Evolutionary conservation across 2,888 invertebrate genomes (phyloP), one percentile per base, ranked within the genome.

Genomic region (Diloba caeruleocephala): DNA sequence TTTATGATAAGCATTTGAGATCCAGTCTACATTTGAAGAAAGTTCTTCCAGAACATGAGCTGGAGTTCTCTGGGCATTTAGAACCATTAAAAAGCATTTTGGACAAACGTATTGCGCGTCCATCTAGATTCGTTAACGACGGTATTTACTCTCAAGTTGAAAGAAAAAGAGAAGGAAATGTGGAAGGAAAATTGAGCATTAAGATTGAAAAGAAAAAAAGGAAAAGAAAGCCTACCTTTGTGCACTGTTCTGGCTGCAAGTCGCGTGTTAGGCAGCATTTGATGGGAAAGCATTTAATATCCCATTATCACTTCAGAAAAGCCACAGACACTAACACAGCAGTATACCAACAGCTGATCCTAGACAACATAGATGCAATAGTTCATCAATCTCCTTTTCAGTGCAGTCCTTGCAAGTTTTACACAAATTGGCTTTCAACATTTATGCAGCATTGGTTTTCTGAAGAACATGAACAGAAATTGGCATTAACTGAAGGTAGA

Each of bases 221-320:
- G 28, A 94, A 92, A 28, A 91, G 96, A 7, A 94, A 94, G 41
- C 93, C 94, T 42, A 92, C 93, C 51, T 95, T 94, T 49, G 89
- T 96, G 0, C 94, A 94, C 66, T 97, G 97, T 80, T 94, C 95
- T 41, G 96, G 96, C 34, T 97, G 97, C 76, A 95, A 95, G 50
- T 95, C 96, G 21, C 94, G 95, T 60, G 96, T 97, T 31, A 94
- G 94, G 51, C 93, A 94, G 4, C 94, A 95, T 72, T 88, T 96
- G 62, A 96, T 97, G 90, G 97, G 97, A 28, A 97, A 97, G 80
- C 97, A 97, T 89, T 93, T 98, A 54, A 96, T 98, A 71, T 97
- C 97, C 0, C 97, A 97, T 81, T 97, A 96, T 82, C 98, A 98
- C 85, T 97, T 96, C 74, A 94, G 97, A 55, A 96, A 96, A 78